Evolutionary conservation across 2,888 invertebrate genomes (phyloP), one percentile per base, ranked within the genome.

Genomic region (Isotomurus palustris): DNA sequence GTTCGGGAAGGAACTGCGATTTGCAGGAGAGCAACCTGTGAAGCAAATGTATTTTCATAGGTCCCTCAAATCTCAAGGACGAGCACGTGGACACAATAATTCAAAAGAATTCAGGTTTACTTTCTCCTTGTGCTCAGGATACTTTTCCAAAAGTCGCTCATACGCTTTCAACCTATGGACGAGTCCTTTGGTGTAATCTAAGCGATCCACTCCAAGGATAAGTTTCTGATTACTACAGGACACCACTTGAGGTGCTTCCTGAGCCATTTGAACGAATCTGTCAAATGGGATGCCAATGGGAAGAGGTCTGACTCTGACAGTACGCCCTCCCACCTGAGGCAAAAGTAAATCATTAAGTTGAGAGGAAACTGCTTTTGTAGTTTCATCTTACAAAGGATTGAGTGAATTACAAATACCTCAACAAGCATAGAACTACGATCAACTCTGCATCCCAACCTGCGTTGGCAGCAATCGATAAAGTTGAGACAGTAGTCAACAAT

Each of bases 281-380:
- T 91, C 89, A 74, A 84, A 91, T 0, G 91, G 91, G 67, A 92
- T 90, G 6, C 91, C 91, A 68, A 92, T 92, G 0, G 92, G 92
- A 29, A 92, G 76, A 0, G 91, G 88, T 62, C 91, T 80, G 3
- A 92, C 83, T 47, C 88, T 82, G 14, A 91, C 90, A 0, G 89
- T 87, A 57, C 91, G 82, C 0, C 89, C 91, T 54, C 90, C 90
- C n/a, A 55, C 47, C n/a, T n/a, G n/a, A n/a, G n/a, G n/a, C n/a
- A n/a, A n/a, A n/a, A n/a, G n/a, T n/a, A n/a, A n/a, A n/a, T n/a
- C n/a, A n/a, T n/a, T n/a, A n/a, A n/a, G n/a, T n/a, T n/a, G n/a
- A n/a, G n/a, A n/a, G n/a, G n/a, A n/a, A n/a, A n/a, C n/a, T n/a
- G n/a, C n/a, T n/a, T n/a, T n/a, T n/a, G n/a, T n/a, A n/a, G n/a